phyloP scores from a whole-genome alignment of 2,113 vertebrate species.

The Hippocampus barbouri region DNA sequence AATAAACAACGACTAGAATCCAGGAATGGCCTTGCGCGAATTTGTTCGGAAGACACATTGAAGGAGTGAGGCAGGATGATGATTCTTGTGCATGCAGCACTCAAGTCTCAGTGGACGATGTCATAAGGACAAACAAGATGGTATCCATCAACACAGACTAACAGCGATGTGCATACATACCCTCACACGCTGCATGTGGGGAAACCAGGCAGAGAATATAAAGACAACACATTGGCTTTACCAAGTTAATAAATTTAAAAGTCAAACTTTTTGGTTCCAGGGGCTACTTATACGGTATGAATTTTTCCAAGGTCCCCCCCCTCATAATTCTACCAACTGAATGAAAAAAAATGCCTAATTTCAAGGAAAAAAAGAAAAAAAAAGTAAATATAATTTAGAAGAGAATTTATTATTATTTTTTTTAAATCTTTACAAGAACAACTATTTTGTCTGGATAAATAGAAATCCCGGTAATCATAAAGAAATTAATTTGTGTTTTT shows the following conservation, averaged over 20 bases:
- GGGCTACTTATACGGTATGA: not conserved
- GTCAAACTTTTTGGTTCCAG: not conserved
- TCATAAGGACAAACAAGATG: slow-evolving; percentile 34
- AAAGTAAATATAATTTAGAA: no score
- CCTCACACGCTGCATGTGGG: slow-evolving; percentile 72
- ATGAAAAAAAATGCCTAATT: no score
- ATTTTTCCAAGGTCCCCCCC: no score
- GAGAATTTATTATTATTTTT: no score
- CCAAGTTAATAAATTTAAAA: not conserved
- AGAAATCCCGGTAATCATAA: no score
- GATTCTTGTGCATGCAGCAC: slow-evolving; percentile 37
- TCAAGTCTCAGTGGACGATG: slow-evolving; percentile 11
- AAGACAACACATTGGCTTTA: not conserved
- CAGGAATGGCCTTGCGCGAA: not conserved
- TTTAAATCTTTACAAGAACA: no score
- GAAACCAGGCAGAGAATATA: slow-evolving; percentile 58
- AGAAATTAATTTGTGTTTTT: no score
- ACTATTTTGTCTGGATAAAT: no score
- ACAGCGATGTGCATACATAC: slow-evolving; percentile 64
- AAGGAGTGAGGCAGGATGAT: slow-evolving; percentile 15
- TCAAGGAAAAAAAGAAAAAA: no score
- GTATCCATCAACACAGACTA: slow-evolving; percentile 32
- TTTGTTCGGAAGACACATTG: not conserved
- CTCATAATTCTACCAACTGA: no score
- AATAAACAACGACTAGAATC: not conserved